These are phyloP conservation scores for Mizuhopecten yessoensis DNA, from an alignment of 1,140 invertebrate species.

Conservation along the genomic window DNA sequence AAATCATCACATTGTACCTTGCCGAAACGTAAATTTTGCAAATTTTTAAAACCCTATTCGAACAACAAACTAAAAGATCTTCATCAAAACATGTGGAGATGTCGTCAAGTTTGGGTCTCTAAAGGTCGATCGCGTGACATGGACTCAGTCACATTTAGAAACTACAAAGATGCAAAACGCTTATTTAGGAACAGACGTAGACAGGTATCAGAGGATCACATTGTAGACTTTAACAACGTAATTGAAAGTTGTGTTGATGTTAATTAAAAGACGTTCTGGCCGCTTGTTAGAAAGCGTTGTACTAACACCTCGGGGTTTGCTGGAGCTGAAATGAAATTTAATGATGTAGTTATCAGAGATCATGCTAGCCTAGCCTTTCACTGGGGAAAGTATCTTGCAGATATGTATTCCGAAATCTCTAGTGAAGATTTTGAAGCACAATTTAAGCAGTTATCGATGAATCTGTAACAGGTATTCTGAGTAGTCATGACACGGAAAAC, in stretches of 20 bases:
- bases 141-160: neutral
- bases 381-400: neutral
- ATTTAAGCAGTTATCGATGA: neutral
- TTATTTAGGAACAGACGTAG: neutral
- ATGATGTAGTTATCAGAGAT: neutral
- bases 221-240: neutral
- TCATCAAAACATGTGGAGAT: neutral
- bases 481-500: neutral
- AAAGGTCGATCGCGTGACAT: neutral
- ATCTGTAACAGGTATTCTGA: neutral
- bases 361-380: neutral
- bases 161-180: neutral
- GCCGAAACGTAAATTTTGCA: neutral
- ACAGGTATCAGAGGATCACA: neutral
- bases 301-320: neutral
- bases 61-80: neutral
- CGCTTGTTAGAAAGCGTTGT: neutral
- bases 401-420: neutral
- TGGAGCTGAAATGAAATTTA: neutral
- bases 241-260: neutral
- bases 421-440: neutral
- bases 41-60: neutral
- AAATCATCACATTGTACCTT: neutral
- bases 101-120: neutral
- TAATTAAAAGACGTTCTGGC: neutral